A percentile compares a stretch with the other conserved stretches of the same genome.
Evolutionary conservation across 1,140 invertebrate species (phyloP).

Genomic region (Chionoecetes opilio): DNA sequence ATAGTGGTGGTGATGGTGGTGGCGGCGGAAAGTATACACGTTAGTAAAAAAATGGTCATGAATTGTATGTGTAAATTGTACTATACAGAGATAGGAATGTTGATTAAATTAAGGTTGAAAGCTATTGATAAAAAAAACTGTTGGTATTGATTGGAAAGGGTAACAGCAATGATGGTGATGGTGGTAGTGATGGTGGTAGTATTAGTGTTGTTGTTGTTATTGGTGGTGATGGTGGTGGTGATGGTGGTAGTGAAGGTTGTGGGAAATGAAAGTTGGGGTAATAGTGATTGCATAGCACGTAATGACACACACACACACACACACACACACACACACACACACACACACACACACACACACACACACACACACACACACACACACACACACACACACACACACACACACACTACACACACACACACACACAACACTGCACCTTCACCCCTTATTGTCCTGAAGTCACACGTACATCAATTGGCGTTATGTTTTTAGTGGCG

Average conservation of each 20-base stretch:
- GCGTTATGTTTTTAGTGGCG: too few species aligned
- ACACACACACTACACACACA: neutral
- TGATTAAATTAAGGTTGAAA: conserved; percentile 1
- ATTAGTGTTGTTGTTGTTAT: neutral
- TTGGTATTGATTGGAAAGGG: neutral
- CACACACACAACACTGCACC: neutral
- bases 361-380: neutral
- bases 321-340: conserved; percentile 20
- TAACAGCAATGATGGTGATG: neutral
- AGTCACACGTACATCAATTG: too few species aligned
- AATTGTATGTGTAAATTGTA: neutral
- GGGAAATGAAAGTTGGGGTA: neutral
- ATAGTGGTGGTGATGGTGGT: neutral
- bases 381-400: neutral
- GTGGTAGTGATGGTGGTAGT: neutral
- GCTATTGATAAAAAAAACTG: neutral
- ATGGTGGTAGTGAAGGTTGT: neutral
- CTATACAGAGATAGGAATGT: neutral
- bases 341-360: conserved; percentile 13
- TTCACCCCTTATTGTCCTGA: conserved; percentile 11
- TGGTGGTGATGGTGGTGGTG: neutral
- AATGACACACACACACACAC: conserved; percentile 28
- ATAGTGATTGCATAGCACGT: neutral
- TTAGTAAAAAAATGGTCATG: neutral
- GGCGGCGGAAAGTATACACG: neutral